Evolutionary conservation across 2,797 vertebrate species (phyloP).

Genomic region (Pachyuromys duprasi): DNA sequence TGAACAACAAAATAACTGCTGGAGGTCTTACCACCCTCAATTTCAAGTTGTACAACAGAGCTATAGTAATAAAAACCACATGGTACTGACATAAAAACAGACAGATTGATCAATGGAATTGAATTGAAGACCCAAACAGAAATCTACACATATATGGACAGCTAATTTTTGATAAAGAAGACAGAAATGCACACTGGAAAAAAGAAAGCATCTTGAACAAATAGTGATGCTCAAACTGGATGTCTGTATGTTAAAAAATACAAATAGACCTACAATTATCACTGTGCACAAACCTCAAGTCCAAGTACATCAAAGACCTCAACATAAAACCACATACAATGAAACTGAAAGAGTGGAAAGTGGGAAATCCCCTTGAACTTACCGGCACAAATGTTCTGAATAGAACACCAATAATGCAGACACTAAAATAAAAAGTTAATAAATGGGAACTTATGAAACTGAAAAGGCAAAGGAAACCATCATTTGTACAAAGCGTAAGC

Average conservation of each 20-base stretch:
- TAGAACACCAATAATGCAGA: background rate
- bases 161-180: background rate
- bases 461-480: background rate
- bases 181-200: background rate
- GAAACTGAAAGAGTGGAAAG: background rate
- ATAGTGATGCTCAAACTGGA: background rate
- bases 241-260: background rate
- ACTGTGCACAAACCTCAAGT: background rate
- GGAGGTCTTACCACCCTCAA: background rate
- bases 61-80: background rate
- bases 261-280: background rate
- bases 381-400: no score
- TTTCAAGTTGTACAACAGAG: background rate
- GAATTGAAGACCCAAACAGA: background rate
- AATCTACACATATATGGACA: background rate
- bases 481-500: background rate
- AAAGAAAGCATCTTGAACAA: background rate
- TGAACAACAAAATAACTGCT: background rate
- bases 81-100: background rate
- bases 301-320: background rate
- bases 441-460: background rate
- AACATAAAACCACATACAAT: background rate
- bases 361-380: background rate
- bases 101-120: background rate
- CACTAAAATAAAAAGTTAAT: background rate